Percentiles rank a stretch among this genome's conserved stretches.
Conservation (phyloP, 2,888 invertebrate species). For the Argyresthia albistria region DNA sequence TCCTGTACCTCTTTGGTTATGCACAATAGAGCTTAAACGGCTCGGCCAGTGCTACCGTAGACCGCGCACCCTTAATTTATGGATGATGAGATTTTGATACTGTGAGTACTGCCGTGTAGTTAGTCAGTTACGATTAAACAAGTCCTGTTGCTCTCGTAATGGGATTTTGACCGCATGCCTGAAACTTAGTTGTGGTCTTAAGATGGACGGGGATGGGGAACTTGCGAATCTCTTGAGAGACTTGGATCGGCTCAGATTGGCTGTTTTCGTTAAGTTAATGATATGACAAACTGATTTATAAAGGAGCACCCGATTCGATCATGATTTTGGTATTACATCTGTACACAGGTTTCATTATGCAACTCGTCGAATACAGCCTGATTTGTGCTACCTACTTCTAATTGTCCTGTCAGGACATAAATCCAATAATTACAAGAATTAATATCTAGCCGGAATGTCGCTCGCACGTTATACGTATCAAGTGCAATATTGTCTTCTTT, state of each 20-base stretch:
- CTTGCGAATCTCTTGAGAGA: background rate
- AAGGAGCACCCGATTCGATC: too few relatives aligned
- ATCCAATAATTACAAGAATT: constrained; percentile 72
- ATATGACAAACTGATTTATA: too few relatives aligned
- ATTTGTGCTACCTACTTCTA: constrained; percentile 30
- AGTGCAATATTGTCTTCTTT: constrained; percentile 73
- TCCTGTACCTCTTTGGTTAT: constrained; percentile 44
- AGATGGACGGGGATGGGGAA: background rate
- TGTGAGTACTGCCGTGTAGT: constrained; percentile 13
- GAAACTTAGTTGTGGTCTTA: background rate
- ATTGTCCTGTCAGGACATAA: constrained; percentile 68
- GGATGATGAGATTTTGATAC: constrained; percentile 55
- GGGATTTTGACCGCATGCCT: background rate
- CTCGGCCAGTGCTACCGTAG: constrained; percentile 31
- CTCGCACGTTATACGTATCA: constrained; percentile 69
- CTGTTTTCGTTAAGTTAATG: too few relatives aligned
- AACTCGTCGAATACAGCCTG: background rate
- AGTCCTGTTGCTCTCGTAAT: constrained; percentile 11
- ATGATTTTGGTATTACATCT: too few relatives aligned
- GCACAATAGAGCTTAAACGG: constrained; percentile 49
- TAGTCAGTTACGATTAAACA: constrained; percentile 25
- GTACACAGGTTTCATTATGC: background rate
- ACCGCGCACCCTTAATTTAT: constrained; percentile 49
- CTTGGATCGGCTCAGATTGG: background rate
- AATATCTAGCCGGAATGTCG: constrained; percentile 70